Evolutionary conservation across 1,140 invertebrate genomes (phyloP), one percentile per base, ranked within the genome.

Genomic region (Eubasilissa regina): DNA sequence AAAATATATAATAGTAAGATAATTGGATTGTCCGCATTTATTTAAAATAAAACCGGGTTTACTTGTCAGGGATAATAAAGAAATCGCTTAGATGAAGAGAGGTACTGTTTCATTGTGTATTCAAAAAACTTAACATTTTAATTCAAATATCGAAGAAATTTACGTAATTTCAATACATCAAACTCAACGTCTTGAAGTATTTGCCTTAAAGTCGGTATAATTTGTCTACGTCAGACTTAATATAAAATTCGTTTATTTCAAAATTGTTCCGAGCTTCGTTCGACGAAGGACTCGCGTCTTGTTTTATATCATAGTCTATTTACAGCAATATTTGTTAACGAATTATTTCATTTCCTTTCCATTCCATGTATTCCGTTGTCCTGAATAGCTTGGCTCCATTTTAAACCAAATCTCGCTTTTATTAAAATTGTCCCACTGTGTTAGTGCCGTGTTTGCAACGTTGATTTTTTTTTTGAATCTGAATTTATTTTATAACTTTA

Each of bases 321-420:
- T 25, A 56, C 17, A 43, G 35, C 58, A 64, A 80, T 75, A 76
- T 70, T 80, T 80, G 78, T 73, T 75, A 75, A 72, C 74, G 76
- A 76, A 80, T 76, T 73, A 77, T 68, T 75, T 68, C 62, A 80
- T 80, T 80, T 80, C 74, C 79, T 66, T 76, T 64, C 51, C 74
- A 75, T 56, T 75, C 64, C 17, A 72, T 72, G 73, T 80, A 72
- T 44, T 64, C 55, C 53, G 70, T 80, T 80, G 79, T 80, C 75
- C 66, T 62, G 66, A 80, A 66, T 75, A 75, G 62, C 55, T 45
- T 62, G 15, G 45, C 43, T 21, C 19, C 60, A 64, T 25, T 35
- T 43, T 35, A 25, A 6, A 43, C 60, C 17, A 25, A n/a, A 64
- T 9, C 19, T n/a, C 19, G 60, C 25, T 35, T 64, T 64, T 64